Evolutionary conservation across 2,888 invertebrate species (phyloP).

Genomic region (Mayetiola destructor): DNA sequence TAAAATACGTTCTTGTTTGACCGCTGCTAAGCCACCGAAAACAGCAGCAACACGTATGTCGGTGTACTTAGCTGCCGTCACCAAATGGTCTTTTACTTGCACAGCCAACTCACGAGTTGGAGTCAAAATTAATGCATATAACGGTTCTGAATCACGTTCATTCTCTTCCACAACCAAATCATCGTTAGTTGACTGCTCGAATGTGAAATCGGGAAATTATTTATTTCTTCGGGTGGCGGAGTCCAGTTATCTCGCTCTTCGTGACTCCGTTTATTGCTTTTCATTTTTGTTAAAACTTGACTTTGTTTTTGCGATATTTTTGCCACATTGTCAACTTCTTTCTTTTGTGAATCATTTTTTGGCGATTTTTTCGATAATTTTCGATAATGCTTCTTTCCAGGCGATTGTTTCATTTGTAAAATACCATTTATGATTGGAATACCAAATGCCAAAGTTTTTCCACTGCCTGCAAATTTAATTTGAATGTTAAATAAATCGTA

Average conservation of each 20-base stretch:
- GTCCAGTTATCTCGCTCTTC: slow-evolving; percentile 32
- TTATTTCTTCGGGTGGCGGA: slow-evolving; percentile 31
- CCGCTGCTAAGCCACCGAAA: slow-evolving; percentile 86
- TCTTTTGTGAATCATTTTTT: slow-evolving; percentile 14
- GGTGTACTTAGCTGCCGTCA: slow-evolving; percentile 64
- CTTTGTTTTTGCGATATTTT: neutral
- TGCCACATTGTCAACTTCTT: slow-evolving; percentile 20
- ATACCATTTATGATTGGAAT: slow-evolving; percentile 85
- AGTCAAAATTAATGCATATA: slow-evolving; percentile 78
- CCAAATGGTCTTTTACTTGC: slow-evolving; percentile 79
- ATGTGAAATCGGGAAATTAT: slow-evolving; percentile 18
- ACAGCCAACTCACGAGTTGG: slow-evolving; percentile 94
- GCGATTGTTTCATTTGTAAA: slow-evolving; percentile 44
- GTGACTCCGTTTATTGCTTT: slow-evolving; percentile 20
- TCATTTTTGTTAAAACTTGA: slow-evolving; percentile 19
- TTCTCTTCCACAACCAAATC: slow-evolving; percentile 19
- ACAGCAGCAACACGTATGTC: slow-evolving; percentile 62
- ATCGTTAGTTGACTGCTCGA: slow-evolving; percentile 20
- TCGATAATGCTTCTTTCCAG: neutral
- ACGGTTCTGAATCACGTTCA: slow-evolving; percentile 22
- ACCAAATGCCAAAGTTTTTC: slow-evolving; percentile 95
- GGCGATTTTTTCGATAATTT: neutral
- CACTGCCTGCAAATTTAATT: slow-evolving; percentile 52
- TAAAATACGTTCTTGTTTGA: slow-evolving; percentile 84
- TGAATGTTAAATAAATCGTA: neutral